Percentiles rank a stretch among this genome's conserved stretches.
Conservation (phyloP, 1,140 invertebrate species). For the Eueides isabella region DNA sequence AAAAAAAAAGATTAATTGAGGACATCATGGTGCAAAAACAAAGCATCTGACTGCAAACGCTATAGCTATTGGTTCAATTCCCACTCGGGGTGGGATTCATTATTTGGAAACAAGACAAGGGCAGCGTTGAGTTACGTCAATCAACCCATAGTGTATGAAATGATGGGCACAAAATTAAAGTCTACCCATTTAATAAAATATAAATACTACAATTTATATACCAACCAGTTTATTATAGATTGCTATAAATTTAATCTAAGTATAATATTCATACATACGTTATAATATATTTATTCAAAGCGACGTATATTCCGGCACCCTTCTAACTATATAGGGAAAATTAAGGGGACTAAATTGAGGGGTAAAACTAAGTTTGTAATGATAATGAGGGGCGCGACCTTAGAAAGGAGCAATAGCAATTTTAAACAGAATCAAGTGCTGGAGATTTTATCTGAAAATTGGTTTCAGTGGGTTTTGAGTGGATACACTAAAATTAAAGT, state of each 20-base stretch:
- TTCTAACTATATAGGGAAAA: constrained; percentile 34
- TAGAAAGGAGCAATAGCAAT: constrained; percentile 33
- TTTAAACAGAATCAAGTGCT: constrained; percentile 26
- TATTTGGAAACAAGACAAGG: too few species aligned
- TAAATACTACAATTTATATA: too few species aligned
- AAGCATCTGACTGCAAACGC: too few species aligned
- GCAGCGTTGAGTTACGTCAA: too few species aligned
- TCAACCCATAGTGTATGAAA: too few species aligned
- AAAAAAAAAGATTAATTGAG: too few species aligned
- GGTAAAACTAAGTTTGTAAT: constrained; percentile 45
- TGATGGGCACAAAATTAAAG: too few species aligned
- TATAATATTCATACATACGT: constrained; percentile 17
- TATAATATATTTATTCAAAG: constrained; percentile 32
- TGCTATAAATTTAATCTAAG: neutral
- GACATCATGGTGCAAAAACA: too few species aligned
- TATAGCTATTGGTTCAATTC: too few species aligned
- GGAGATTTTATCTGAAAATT: constrained; percentile 42
- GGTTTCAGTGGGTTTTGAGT: constrained; percentile 14
- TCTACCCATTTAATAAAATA: too few species aligned
- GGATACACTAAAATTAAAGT: neutral
- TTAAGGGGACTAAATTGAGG: constrained; percentile 40
- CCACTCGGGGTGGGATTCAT: too few species aligned
- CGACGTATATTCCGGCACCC: constrained; percentile 24
- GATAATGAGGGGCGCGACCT: constrained; percentile 41
- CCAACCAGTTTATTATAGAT: neutral